Evolutionary conservation across 2,888 invertebrate species (phyloP).

Genomic region (Drosophila formosana): DNA sequence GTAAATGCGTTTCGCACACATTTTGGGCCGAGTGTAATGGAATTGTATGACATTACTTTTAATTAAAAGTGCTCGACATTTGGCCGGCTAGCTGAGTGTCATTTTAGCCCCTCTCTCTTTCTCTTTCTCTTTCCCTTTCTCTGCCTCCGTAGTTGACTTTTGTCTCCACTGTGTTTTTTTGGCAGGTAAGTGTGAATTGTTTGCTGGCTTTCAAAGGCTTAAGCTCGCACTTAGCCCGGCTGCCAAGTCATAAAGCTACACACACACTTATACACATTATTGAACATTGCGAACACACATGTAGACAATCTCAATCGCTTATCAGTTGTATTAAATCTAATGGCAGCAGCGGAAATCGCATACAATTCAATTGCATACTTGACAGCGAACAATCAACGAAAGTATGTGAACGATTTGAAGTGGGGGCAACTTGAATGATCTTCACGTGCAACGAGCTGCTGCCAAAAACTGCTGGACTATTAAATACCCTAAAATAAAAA

Average conservation of each 20-base stretch:
- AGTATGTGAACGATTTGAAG: conserved; percentile 6
- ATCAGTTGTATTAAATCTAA: conserved; percentile 73
- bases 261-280: not conserved
- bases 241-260: conserved; percentile 52
- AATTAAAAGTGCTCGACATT: conserved; percentile 83
- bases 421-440: conserved; percentile 12
- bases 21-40: conserved; percentile 77
- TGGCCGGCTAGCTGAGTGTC: conserved; percentile 71
- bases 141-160: no score
- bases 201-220: conserved; percentile 53
- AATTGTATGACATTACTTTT: conserved; percentile 83
- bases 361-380: conserved; percentile 73
- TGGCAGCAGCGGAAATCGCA: conserved; percentile 66
- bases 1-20: conserved; percentile 81
- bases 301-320: conserved; percentile 30
- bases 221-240: conserved; percentile 32
- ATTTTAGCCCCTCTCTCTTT: conserved; percentile 29
- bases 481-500: not conserved
- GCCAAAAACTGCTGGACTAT: not conserved
- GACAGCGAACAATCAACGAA: conserved; percentile 48
- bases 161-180: conserved; percentile 4
- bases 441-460: conserved; percentile 5
- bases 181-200: conserved; percentile 57
- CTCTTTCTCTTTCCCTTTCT: conserved; percentile 19
- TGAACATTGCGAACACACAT: not conserved